Conservation (phyloP, 1,140 invertebrate genomes). For the Drosophila sp. region DNA sequence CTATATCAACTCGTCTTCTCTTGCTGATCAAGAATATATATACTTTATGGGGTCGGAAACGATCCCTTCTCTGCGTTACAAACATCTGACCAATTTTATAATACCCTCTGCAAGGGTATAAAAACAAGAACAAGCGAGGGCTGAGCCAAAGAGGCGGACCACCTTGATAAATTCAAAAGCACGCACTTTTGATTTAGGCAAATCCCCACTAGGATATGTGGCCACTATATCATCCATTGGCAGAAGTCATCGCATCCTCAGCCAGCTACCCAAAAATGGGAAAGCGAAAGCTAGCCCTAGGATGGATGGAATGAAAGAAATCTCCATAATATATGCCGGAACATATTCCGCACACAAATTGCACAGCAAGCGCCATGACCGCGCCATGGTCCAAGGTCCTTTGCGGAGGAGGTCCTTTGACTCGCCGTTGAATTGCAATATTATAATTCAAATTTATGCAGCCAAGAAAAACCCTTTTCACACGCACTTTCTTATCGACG, state of each 20-base stretch:
- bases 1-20: too few relatives aligned
- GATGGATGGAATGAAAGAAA: slow-evolving; percentile 46
- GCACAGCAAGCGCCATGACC: slow-evolving; percentile 61
- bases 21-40: too few relatives aligned
- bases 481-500: slow-evolving; percentile 80
- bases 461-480: slow-evolving; percentile 71
- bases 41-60: too few relatives aligned
- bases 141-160: slow-evolving; percentile 22
- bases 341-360: slow-evolving; percentile 82
- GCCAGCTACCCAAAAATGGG: neutral
- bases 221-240: slow-evolving; percentile 60
- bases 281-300: slow-evolving; percentile 8
- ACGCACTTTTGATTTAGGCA: slow-evolving; percentile 81
- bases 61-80: too few relatives aligned
- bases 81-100: too few relatives aligned
- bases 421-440: slow-evolving; percentile 45
- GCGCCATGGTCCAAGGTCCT: slow-evolving; percentile 25
- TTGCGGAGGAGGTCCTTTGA: slow-evolving; percentile 12
- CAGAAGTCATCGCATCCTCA: slow-evolving; percentile 42
- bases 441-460: slow-evolving; percentile 82
- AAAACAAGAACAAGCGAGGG: slow-evolving; percentile 38
- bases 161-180: slow-evolving; percentile 82
- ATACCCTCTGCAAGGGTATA: too few relatives aligned
- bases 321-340: slow-evolving; percentile 82
- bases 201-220: slow-evolving; percentile 74